These are phyloP conservation scores for Alfaro cultratus DNA, from an alignment of 2,797 vertebrate genomes.

Conservation along the genomic window DNA sequence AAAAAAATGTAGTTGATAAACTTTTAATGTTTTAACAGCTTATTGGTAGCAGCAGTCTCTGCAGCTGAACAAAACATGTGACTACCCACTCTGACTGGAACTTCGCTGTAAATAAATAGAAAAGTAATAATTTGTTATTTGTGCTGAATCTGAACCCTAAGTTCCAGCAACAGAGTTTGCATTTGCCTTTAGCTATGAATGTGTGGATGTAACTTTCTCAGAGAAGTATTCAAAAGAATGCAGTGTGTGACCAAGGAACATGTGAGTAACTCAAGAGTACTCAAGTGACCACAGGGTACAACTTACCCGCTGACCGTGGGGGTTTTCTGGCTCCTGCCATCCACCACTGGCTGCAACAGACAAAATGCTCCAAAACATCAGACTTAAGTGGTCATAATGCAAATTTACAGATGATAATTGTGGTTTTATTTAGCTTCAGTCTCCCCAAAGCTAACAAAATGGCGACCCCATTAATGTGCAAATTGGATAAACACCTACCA, in stretches of 20 bases:
- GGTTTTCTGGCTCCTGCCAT: conserved; percentile 98
- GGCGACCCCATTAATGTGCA: neutral
- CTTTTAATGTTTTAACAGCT: neutral
- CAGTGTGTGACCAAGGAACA: conserved; percentile 49
- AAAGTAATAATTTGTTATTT: conserved; percentile 5
- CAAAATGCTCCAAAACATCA: conserved; percentile 27
- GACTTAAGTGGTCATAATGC: neutral
- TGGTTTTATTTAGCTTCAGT: neutral
- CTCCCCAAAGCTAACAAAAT: neutral
- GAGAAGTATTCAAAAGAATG: conserved; percentile 19
- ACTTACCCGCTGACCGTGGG: conserved; percentile 92
- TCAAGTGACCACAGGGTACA: conserved; percentile 20
- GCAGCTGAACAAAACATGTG: neutral
- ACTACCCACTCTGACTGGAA: neutral
- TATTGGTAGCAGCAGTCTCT: neutral
- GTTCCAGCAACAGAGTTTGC: conserved; percentile 1
- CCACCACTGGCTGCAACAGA: conserved; percentile 91
- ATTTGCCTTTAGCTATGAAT: conserved; percentile 2
- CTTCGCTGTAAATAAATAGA: neutral
- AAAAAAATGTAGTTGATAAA: neutral
- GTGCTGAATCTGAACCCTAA: neutral
- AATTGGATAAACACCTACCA: conserved; percentile 79
- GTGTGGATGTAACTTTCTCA: conserved; percentile 19
- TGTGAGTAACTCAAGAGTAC: conserved; percentile 58
- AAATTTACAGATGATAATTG: neutral